Percentiles rank a stretch among this genome's conserved stretches.
Evolutionary conservation across 2,797 vertebrate genomes (phyloP).

Genomic region (Monodelphis domestica): DNA sequence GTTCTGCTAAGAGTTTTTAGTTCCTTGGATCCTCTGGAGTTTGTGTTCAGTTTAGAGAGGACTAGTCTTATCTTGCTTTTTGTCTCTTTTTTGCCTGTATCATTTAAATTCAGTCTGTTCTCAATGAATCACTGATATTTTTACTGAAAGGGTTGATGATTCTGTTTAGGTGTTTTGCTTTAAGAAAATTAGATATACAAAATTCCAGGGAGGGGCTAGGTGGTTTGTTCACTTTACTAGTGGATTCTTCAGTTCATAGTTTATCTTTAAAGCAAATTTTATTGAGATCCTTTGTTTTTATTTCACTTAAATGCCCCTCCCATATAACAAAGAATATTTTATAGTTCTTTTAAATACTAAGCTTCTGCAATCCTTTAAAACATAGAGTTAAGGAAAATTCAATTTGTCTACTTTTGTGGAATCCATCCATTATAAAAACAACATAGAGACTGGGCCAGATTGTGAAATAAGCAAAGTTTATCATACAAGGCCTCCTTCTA

Average conservation of each 20-base stretch:
- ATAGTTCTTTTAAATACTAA: conserved; percentile 39
- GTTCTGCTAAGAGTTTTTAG: conserved; percentile 41
- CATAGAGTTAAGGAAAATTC: conserved; percentile 50
- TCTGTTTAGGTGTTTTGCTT: conserved; percentile 20
- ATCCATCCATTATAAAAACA: conserved; percentile 44
- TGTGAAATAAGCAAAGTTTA: neutral
- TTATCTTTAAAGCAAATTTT: neutral
- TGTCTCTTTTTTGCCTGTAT: conserved; percentile 59
- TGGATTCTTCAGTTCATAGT: neutral
- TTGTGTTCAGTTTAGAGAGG: conserved; percentile 55
- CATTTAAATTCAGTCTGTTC: conserved; percentile 59
- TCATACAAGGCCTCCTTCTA: neutral
- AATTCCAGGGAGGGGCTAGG: neutral
- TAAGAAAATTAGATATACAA: conserved; percentile 37
- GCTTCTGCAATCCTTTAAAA: conserved; percentile 46
- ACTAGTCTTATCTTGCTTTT: conserved; percentile 58
- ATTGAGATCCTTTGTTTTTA: neutral
- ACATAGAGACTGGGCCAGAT: neutral
- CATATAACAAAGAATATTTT: neutral
- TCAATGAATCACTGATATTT: conserved; percentile 70
- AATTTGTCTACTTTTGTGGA: conserved; percentile 37
- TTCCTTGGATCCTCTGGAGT: conserved; percentile 36
- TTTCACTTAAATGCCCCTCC: neutral
- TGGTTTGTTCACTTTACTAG: neutral
- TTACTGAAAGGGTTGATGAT: conserved; percentile 46